A percentile compares a stretch with the other conserved stretches of the same genome.
Evolutionary conservation across 2,113 vertebrate species (phyloP).

Genomic region (Lophius piscatorius): DNA sequence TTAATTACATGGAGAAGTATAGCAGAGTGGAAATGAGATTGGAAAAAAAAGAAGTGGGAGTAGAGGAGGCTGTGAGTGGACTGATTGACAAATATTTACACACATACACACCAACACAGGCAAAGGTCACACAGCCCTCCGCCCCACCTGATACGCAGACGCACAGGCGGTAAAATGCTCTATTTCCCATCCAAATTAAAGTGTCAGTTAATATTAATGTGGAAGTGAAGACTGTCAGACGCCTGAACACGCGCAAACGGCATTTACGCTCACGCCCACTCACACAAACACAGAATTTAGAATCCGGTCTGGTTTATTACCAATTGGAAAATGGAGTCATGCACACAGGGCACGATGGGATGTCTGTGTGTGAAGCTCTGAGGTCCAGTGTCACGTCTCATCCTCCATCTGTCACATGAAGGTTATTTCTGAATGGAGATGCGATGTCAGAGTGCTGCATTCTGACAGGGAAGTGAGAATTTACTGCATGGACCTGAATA

Average conservation of each 20-base stretch:
- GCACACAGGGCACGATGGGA: conserved; percentile 43
- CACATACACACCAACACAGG: conserved; percentile 39
- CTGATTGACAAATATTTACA: conserved; percentile 41
- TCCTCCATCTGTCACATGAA: conserved; percentile 66
- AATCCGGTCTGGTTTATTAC: conserved; percentile 62
- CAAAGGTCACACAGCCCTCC: conserved; percentile 66
- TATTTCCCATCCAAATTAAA: conserved; percentile 80
- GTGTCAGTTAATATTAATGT: conserved; percentile 80
- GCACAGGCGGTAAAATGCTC: conserved; percentile 75
- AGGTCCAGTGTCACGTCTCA: conserved; percentile 28
- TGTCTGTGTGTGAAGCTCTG: conserved; percentile 17
- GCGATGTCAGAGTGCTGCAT: too few species aligned
- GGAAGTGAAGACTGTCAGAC: conserved; percentile 71
- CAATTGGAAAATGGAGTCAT: conserved; percentile 39
- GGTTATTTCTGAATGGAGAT: conserved; percentile 54
- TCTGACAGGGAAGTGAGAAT: too few species aligned
- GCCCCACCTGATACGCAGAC: conserved; percentile 43
- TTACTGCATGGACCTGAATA: background rate
- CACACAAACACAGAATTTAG: conserved; percentile 59
- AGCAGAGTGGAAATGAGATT: conserved; percentile 7
- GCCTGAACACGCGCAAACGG: conserved; percentile 29
- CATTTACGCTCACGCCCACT: conserved; percentile 28
- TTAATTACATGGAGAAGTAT: conserved; percentile 19
- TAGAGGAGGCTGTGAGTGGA: conserved; percentile 3
- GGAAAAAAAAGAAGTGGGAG: conserved; percentile 20